A percentile compares a stretch with the other conserved stretches of the same genome.
phyloP scores from a whole-genome alignment of 1,140 invertebrate genomes.

The Hirudo medicinalis region DNA sequence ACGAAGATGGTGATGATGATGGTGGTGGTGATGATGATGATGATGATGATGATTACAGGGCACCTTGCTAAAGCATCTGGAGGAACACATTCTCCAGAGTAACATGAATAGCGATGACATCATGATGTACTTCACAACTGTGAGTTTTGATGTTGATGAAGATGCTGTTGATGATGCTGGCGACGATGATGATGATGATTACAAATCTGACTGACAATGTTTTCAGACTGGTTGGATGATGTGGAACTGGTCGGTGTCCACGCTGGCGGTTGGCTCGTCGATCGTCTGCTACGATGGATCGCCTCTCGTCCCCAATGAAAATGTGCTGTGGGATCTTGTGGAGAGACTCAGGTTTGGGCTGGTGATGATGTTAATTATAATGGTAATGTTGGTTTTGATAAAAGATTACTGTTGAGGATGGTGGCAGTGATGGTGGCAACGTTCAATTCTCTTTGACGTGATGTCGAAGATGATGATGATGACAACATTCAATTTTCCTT shows the following conservation, averaged over 20 bases:
- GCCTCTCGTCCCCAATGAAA: slow-evolving; percentile 44
- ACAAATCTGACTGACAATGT: neutral
- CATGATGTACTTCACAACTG: slow-evolving; percentile 51
- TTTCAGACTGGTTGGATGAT: slow-evolving; percentile 51
- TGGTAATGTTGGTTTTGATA: too few species aligned
- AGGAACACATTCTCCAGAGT: slow-evolving; percentile 49
- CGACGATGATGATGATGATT: too few species aligned
- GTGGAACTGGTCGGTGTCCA: slow-evolving; percentile 49
- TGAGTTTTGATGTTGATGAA: slow-evolving; percentile 28
- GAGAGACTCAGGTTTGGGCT: slow-evolving; percentile 40
- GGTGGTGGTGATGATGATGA: too few species aligned
- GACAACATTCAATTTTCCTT: too few species aligned
- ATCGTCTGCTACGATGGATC: slow-evolving; percentile 51
- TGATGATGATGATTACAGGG: slow-evolving; percentile 38
- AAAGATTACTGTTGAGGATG: too few species aligned
- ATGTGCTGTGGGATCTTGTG: slow-evolving; percentile 47
- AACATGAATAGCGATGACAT: slow-evolving; percentile 44
- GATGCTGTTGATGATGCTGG: too few species aligned
- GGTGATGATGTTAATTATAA: neutral
- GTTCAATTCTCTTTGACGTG: too few species aligned
- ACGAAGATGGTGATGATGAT: neutral
- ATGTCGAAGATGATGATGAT: too few species aligned
- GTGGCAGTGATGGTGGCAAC: too few species aligned
- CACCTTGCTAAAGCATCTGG: slow-evolving; percentile 48
- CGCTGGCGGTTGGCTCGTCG: slow-evolving; percentile 42